A percentile compares a stretch with the other conserved stretches of the same genome.
Conservation (phyloP, 2,113 vertebrate genomes). For the Burhinus bistriatus region DNA sequence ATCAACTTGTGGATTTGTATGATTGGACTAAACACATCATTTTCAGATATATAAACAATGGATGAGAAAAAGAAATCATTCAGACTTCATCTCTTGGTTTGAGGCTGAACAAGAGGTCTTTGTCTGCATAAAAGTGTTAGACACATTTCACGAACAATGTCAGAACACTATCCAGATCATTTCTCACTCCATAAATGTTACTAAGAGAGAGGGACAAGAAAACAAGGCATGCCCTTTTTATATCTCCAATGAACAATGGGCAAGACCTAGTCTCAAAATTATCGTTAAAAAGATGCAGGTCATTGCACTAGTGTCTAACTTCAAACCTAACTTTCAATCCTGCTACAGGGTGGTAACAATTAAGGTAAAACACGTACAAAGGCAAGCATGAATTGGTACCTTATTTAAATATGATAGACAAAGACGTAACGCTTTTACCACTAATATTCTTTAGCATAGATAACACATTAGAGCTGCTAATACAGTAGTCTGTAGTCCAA, state of each 20-base stretch:
- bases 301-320: background rate
- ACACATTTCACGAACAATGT: conserved; percentile 40
- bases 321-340: background rate
- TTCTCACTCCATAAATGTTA: conserved; percentile 70
- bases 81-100: conserved; percentile 6
- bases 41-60: conserved; percentile 35
- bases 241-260: conserved; percentile 10
- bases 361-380: conserved; percentile 9
- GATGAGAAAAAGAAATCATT: conserved; percentile 50
- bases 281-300: conserved; percentile 27
- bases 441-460: conserved; percentile 3
- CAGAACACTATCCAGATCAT: conserved; percentile 29
- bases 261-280: background rate
- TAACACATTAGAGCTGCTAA: conserved; percentile 26
- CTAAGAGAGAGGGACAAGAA: conserved; percentile 58
- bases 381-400: conserved; percentile 1
- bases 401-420: background rate
- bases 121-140: background rate
- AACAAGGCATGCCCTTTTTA: conserved; percentile 27
- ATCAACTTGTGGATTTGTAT: background rate
- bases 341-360: background rate
- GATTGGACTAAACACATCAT: conserved; percentile 7
- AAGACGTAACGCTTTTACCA: background rate
- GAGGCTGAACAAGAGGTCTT: conserved; percentile 32
- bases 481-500: conserved; percentile 19